A percentile compares a stretch with the other conserved stretches of the same genome.
Evolutionary conservation across 2,888 invertebrate genomes (phyloP).

Genomic region (Cantharis lateralis): DNA sequence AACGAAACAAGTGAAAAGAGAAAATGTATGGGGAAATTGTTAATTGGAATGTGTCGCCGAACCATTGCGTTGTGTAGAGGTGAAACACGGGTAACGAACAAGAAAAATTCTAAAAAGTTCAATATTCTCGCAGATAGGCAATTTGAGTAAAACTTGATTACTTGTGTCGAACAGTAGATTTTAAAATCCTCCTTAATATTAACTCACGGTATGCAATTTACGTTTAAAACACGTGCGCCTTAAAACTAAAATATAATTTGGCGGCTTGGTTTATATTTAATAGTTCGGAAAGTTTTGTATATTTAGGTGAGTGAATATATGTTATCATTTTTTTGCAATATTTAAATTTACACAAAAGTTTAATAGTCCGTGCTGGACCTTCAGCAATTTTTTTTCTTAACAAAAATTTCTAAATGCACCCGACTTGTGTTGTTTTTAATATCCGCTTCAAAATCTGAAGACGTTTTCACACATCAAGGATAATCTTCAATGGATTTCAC

Average conservation of each 20-base stretch:
- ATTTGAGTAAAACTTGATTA: background rate
- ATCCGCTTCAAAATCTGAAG: background rate
- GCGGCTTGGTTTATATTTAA: constrained; percentile 5
- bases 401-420: background rate
- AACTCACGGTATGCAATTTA: constrained; percentile 13
- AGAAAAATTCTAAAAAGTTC: background rate
- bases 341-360: background rate
- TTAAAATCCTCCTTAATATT: constrained; percentile 1
- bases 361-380: background rate
- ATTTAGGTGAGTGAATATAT: background rate
- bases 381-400: background rate
- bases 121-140: background rate
- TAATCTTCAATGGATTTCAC: background rate
- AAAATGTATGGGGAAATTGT: no score
- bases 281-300: background rate
- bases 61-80: background rate
- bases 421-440: background rate
- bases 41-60: background rate
- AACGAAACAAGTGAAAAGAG: background rate
- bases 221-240: constrained; percentile 13
- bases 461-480: background rate
- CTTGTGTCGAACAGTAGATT: background rate
- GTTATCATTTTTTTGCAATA: background rate
- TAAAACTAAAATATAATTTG: constrained; percentile 12
- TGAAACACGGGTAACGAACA: background rate